A percentile compares a stretch with the other conserved stretches of the same genome.
These are phyloP conservation scores for Pandion haliaetus DNA, from an alignment of 2,113 vertebrate species.

Conservation along the genomic window DNA sequence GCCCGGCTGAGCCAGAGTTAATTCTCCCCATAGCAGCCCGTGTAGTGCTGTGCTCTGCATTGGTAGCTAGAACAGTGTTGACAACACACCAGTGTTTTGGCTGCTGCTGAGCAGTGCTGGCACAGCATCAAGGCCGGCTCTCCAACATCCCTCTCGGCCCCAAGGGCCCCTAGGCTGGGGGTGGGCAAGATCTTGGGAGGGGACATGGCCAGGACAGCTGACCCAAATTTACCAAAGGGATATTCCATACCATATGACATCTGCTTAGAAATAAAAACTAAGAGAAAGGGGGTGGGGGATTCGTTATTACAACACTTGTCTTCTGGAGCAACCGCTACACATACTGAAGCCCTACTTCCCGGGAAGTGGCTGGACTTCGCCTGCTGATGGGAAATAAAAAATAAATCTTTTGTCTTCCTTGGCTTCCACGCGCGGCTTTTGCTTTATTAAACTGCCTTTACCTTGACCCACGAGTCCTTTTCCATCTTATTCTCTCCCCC, in stretches of 20 bases:
- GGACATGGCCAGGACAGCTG: background rate
- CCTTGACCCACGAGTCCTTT: background rate
- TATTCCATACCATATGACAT: background rate
- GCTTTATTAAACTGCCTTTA: background rate
- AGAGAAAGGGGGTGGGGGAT: background rate
- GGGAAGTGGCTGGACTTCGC: background rate
- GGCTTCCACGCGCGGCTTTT: fast-evolving
- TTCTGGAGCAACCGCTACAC: background rate
- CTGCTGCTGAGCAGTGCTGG: background rate
- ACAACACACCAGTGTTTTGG: too few species aligned
- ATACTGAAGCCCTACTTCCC: background rate
- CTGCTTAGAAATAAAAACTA: background rate
- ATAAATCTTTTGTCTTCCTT: background rate
- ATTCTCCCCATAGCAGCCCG: background rate
- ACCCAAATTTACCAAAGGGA: background rate
- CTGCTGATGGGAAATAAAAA: background rate
- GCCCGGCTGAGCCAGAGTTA: background rate
- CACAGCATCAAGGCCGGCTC: background rate
- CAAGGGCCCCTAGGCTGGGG: background rate
- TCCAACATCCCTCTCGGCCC: background rate
- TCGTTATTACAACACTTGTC: background rate
- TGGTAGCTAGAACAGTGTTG: background rate
- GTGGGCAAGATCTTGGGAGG: background rate
- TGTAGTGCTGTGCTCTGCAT: background rate
- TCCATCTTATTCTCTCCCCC: background rate